Base-by-base conservation (phyloP, 2,888 invertebrate species). In the Watsonalla cultraria region DNA sequence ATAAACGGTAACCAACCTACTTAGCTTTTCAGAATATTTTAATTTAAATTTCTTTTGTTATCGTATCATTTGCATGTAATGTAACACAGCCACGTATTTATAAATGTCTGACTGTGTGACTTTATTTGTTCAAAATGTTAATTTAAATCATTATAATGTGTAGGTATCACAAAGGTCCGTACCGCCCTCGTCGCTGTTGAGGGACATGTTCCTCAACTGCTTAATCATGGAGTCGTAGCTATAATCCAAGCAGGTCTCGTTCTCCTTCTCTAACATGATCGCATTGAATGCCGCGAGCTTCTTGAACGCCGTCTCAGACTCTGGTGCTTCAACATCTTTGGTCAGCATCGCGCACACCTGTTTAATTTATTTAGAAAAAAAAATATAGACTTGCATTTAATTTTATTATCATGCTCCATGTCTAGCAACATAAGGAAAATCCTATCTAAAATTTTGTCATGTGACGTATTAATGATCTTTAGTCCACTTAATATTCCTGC, bases 171-270 rank as follows among this genome's bases (percentile, higher is more conserved):
- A 24, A 24, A 24, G 24, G 24, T 24, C 59, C 69, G 72, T 80
- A 89, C 95, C 95, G 79, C 93, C 94, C 11, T 94, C 92, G 7
- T 92, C 91, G 9, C 14, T 9, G 9, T 92, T 84, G 96, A 96
- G 97, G 5, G 93, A 91, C 1, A 86, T 82, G 58, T 95, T 93
- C 62, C 92, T 92, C 76, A 96, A 82, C 47, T 93, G 92, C 0
- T 92, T 79, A 42, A 97, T 92, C 94, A 95, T 94, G 59, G 94
- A 94, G 9, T 92, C 87, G 70, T 98, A 98, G 63, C 93, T 95
- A 74, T 95, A 96, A 79, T 98, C 97, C 54, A 97, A 82, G 76
- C 98, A 98, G 24, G 93, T 93, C 72, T 96, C 91, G 14, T 94
- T 92, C 11, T 92, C 90, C 6, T 93, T 91, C 5, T 92, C 82